Base-by-base conservation (phyloP, 2,797 vertebrate species). In the Siniperca obscura region DNA sequence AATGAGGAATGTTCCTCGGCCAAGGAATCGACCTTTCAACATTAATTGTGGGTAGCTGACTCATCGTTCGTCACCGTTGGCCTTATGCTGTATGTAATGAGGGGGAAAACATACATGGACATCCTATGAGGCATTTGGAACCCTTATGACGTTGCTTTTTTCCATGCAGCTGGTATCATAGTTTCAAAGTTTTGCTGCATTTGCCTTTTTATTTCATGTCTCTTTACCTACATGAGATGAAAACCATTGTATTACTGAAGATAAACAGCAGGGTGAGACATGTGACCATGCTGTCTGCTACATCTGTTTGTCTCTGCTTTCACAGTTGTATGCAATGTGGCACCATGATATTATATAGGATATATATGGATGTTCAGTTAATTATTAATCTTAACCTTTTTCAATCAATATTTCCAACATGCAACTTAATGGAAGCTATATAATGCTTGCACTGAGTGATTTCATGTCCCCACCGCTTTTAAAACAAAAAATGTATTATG, bases 1-100 rank as follows among this genome's bases (percentile, higher is more conserved):
- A 21, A 93, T 93, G 91, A 90, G 85, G 78, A 92, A 84, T 22
- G 86, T 44, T 75, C 62, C 83, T 53, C 7, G 1, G 1, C 21
- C 3, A 5, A 16, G 5, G 8, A 76, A 76, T 30, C 25, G 3
- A 40, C 13, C 14, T n/a, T 2, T 7, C 0, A 21, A 25, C 42
- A 21, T 36, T 36, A 53, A 44, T 0, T 55, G 16, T 17, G 56
- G 21, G 1, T 74, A 74, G 25, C 4, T 14, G 61, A 50, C 53
- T 59, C 10, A 5, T 52, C 14, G 21, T n/a, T 48, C 27, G 4
- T 38, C 25, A 42, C 65, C 22, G 1, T 14, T 27, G 25, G 11
- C n/a, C 30, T 55, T 46, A 9, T 19, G 19, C 2, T 67, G 38
- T 27, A 44, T 36, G n/a, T 11, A 48, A 30, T 4, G 16, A 53